These are phyloP conservation scores for Plebejus anna DNA, from an alignment of 2,888 invertebrate species.

Conservation along the genomic window DNA sequence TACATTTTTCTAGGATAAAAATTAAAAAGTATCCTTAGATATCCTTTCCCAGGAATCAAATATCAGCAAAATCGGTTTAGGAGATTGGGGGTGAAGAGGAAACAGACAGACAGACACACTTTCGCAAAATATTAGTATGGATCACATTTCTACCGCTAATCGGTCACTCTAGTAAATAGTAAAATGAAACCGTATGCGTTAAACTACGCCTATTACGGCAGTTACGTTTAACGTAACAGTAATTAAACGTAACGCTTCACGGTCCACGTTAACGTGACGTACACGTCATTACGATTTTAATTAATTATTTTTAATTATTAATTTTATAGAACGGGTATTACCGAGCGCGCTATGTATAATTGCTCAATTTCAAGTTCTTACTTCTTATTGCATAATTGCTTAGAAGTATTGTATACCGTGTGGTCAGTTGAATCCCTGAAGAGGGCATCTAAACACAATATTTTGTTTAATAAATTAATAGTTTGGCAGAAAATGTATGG, in stretches of 20 bases:
- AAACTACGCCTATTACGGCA: slow-evolving; percentile 8
- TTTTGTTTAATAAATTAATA: neutral
- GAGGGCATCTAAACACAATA: neutral
- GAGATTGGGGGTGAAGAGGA: no score
- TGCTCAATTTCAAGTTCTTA: slow-evolving; percentile 18
- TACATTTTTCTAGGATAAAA: no score
- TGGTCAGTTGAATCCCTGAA: no score
- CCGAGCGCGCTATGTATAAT: slow-evolving; percentile 6
- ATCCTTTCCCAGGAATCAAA: no score
- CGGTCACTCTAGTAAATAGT: neutral
- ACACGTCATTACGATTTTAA: slow-evolving; percentile 21
- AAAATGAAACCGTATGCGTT: slow-evolving; percentile 1
- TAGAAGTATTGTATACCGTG: neutral
- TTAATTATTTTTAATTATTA: slow-evolving; percentile 16
- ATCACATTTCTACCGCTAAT: neutral
- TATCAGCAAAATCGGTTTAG: no score
- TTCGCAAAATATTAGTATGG: neutral
- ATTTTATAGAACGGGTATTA: slow-evolving; percentile 15
- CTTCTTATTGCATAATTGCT: slow-evolving; percentile 10
- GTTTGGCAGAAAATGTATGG: no score
- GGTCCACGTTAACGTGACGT: slow-evolving; percentile 16
- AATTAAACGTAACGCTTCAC: slow-evolving; percentile 25
- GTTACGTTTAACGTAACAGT: slow-evolving; percentile 19
- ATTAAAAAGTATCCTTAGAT: no score
- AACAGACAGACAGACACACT: neutral